Conservation (phyloP, 1,140 invertebrate genomes). For the Chrysopa pallens region DNA sequence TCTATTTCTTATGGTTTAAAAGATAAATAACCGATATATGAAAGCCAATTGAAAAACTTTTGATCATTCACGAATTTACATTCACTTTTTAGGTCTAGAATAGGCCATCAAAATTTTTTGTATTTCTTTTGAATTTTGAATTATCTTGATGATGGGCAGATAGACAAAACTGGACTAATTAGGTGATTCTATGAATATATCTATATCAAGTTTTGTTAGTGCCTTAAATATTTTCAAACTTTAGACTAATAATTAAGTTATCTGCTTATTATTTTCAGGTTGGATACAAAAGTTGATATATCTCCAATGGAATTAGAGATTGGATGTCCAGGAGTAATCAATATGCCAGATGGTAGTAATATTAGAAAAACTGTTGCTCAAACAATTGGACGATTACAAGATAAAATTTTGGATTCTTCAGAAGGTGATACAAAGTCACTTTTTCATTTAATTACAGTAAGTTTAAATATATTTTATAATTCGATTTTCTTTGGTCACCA, state of each 20-base stretch:
- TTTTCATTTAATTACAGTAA: slow-evolving; percentile 30
- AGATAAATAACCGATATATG: too few relatives aligned
- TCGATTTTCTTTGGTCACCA: too few relatives aligned
- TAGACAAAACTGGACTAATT: too few relatives aligned
- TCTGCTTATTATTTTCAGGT: slow-evolving; percentile 3
- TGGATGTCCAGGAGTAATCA: slow-evolving; percentile 22
- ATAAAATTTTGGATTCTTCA: slow-evolving; percentile 33
- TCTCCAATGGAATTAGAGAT: slow-evolving; percentile 22
- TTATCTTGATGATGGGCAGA: too few relatives aligned
- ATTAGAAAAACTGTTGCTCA: slow-evolving; percentile 34
- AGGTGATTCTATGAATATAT: background rate
- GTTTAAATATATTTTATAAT: slow-evolving; percentile 9
- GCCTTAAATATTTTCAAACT: background rate
- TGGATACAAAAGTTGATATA: slow-evolving; percentile 19
- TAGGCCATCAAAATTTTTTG: too few relatives aligned
- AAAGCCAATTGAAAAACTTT: too few relatives aligned
- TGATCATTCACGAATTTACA: background rate
- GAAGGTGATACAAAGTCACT: slow-evolving; percentile 65
- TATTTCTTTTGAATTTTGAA: too few relatives aligned
- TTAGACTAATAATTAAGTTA: too few relatives aligned
- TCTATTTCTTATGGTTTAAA: too few relatives aligned
- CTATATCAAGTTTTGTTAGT: background rate
- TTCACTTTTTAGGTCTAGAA: too few relatives aligned
- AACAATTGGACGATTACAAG: slow-evolving; percentile 31
- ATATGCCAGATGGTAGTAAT: slow-evolving; percentile 43